Conservation (phyloP, 2,113 vertebrate genomes). For the Cyprinodon brontotheroides region DNA sequence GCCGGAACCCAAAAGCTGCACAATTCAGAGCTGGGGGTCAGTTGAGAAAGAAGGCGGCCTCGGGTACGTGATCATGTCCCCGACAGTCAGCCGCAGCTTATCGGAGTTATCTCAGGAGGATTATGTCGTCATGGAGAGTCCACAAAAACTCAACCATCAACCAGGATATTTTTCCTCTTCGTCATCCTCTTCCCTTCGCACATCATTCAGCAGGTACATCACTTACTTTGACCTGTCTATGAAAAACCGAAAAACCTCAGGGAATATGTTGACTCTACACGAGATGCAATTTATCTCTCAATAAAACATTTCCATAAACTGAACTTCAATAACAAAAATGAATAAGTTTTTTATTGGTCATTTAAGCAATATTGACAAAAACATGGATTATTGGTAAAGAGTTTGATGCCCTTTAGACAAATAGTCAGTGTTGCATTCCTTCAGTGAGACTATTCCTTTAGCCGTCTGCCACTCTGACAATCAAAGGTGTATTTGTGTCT, state of each 20-base stretch:
- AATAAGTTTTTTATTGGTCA: too few relatives aligned
- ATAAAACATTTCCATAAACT: too few relatives aligned
- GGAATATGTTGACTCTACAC: neutral
- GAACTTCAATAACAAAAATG: too few relatives aligned
- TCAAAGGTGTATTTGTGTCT: too few relatives aligned
- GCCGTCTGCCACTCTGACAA: too few relatives aligned
- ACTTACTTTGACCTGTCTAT: neutral
- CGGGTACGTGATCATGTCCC: slow-evolving; percentile 70
- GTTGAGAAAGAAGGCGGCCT: slow-evolving; percentile 17
- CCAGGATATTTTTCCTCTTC: neutral
- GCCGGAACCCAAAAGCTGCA: slow-evolving; percentile 23
- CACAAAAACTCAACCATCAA: slow-evolving; percentile 23
- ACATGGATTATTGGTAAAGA: too few relatives aligned
- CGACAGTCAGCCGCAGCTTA: slow-evolving; percentile 27
- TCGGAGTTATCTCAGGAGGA: slow-evolving; percentile 45
- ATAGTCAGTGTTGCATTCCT: too few relatives aligned
- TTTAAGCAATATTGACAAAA: too few relatives aligned
- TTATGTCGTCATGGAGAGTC: slow-evolving; percentile 65
- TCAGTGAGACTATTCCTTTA: too few relatives aligned
- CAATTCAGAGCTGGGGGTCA: slow-evolving; percentile 10
- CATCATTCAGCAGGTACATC: slow-evolving; percentile 46
- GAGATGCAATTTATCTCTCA: too few relatives aligned
- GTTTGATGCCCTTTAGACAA: too few relatives aligned
- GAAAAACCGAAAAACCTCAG: neutral
- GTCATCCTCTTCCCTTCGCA: slow-evolving; percentile 18